A percentile compares a stretch with the other conserved stretches of the same genome.
Evolutionary conservation across 1,140 invertebrate genomes (phyloP).

Genomic region (Caerostris darwini): DNA sequence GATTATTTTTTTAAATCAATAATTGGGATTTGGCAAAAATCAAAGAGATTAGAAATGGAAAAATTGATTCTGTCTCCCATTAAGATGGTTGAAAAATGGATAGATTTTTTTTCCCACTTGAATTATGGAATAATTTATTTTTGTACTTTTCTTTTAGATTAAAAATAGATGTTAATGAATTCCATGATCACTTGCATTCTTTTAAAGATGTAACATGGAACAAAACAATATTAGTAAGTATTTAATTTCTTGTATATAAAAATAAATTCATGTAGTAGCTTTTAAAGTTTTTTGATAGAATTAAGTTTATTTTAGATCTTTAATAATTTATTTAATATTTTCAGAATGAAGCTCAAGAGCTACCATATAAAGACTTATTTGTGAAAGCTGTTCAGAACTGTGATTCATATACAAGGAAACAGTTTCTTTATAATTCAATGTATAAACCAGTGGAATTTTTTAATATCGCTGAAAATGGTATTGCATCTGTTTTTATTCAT

Average conservation of each 20-base stretch:
- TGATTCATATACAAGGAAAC: neutral
- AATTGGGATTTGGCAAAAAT: too few species aligned
- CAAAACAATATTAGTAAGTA: constrained; percentile 5
- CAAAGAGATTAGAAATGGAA: too few species aligned
- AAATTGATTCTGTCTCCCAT: too few species aligned
- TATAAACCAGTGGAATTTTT: neutral
- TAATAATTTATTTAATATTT: neutral
- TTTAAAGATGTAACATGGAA: neutral
- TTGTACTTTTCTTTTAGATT: neutral
- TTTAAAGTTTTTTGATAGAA: neutral
- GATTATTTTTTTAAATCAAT: too few species aligned
- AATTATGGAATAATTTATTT: too few species aligned
- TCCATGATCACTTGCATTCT: neutral
- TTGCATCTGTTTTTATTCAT: neutral
- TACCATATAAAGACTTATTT: neutral
- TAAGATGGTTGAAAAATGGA: too few species aligned
- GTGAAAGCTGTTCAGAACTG: constrained; percentile 6
- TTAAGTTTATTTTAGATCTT: neutral
- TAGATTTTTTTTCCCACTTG: too few species aligned
- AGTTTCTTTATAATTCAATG: neutral
- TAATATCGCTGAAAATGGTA: neutral
- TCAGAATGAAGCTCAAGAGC: neutral
- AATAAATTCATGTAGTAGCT: neutral
- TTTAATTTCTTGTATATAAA: neutral
- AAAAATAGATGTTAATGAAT: neutral